A percentile compares a stretch with the other conserved stretches of the same genome.
Evolutionary conservation across 2,888 invertebrate genomes (phyloP).

Genomic region (Operophtera brumata): DNA sequence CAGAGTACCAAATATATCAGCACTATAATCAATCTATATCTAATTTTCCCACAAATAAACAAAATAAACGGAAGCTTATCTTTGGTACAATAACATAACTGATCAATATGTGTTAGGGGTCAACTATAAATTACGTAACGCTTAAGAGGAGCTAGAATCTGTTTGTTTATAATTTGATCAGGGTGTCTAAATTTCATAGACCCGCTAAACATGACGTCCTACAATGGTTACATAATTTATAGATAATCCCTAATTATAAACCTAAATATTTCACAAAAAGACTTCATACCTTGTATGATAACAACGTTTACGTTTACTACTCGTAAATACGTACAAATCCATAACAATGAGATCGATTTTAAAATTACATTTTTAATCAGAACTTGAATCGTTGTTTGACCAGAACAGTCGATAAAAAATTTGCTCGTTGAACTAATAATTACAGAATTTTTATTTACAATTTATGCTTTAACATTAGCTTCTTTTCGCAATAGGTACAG

Average conservation of each 20-base stretch:
- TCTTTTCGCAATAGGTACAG: constrained; percentile 10
- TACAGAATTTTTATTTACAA: constrained; percentile 15
- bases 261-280: constrained; percentile 48
- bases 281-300: constrained; percentile 81
- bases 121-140: constrained; percentile 32
- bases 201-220: neutral
- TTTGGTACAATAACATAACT: constrained; percentile 65
- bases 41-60: constrained; percentile 26
- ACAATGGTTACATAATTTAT: constrained; percentile 31
- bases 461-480: constrained; percentile 13
- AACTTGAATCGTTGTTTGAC: constrained; percentile 68
- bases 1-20: constrained; percentile 54
- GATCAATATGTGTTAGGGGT: constrained; percentile 35
- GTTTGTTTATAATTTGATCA: neutral
- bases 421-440: constrained; percentile 20
- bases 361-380: constrained; percentile 61
- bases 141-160: neutral
- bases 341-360: constrained; percentile 79
- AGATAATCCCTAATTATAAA: constrained; percentile 27
- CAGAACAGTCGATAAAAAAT: constrained; percentile 33
- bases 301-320: constrained; percentile 70
- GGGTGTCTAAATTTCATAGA: neutral
- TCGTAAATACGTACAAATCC: constrained; percentile 63
- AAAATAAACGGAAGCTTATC: constrained; percentile 65
- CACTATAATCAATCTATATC: constrained; percentile 20